Percentiles rank a stretch among this genome's conserved stretches.
phyloP scores from a whole-genome alignment of 2,797 vertebrate genomes.

The Chloroceryle inda region DNA sequence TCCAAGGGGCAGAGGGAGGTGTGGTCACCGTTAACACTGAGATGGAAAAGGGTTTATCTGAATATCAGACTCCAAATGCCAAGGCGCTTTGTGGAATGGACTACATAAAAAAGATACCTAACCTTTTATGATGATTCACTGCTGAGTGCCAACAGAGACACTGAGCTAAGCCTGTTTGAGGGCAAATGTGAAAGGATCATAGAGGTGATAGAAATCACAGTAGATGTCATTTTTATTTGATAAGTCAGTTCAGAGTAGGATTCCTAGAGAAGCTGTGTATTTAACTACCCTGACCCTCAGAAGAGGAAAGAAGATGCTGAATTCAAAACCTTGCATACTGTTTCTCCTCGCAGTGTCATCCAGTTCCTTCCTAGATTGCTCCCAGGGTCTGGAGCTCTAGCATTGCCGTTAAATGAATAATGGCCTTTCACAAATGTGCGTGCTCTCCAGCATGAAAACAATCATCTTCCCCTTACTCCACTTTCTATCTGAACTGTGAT shows the following conservation, averaged over 20 bases:
- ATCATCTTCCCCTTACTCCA: not conserved
- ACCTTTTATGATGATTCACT: not conserved
- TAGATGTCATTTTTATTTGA: not conserved
- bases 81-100: not conserved
- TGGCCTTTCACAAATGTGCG: not conserved
- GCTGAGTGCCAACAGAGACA: not conserved
- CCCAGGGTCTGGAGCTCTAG: not conserved
- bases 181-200: not conserved
- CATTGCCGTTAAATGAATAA: not conserved
- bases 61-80: not conserved
- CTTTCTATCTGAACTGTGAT: not conserved
- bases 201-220: not conserved
- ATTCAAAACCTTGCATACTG: not conserved
- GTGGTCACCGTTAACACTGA: not conserved
- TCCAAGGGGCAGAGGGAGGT: not conserved
- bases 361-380: not conserved
- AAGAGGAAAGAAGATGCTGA: not conserved
- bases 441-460: accelerated
- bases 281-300: not conserved
- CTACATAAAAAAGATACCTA: not conserved
- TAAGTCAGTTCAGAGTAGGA: not conserved
- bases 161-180: not conserved
- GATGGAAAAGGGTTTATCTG: not conserved
- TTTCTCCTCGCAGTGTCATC: not conserved
- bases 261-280: not conserved